Evolutionary conservation across 2,888 invertebrate genomes (phyloP), one percentile per base, ranked within the genome.

Genomic region (Acrobasis repandana): DNA sequence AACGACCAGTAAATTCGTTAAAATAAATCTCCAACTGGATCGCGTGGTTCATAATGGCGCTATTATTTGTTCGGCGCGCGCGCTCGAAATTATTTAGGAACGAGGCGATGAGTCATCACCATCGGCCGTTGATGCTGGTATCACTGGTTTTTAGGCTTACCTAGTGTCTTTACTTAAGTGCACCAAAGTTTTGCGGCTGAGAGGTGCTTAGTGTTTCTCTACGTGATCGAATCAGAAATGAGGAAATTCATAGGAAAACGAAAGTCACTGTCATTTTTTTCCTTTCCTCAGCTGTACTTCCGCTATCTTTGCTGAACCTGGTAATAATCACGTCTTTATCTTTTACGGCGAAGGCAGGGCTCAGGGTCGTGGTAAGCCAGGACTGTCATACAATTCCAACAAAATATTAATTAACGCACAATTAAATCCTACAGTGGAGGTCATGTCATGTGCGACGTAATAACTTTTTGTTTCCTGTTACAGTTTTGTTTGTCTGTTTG

Each of bases 21-120:
- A 36, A 11, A 36, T 54, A 54, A 54, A 54, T 54, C n/a, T 54
- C 36, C 36, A 18, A 51, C 18, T 6, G 52, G 52, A 38, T 36
- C 9, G 15, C 14, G 11, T 11, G 43, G 14, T 18, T 54, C 34
- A 33, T 38, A 38, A 54, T 54, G 18, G 11, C 3, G 14, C 38
- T 54, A 54, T 54, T 54, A 54, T 54, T 54, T 54, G 38, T 54
- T 54, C 52, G 52, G 52, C 36, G 52, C 14, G 36, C 52, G 38
- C 15, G 36, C 52, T 38, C 52, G 36, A 38, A 38, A 54, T 54
- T 54, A 38, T 54, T 11, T 54, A 54, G 38, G 52, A 28, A 28
- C 36, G 52, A 14, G 43, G 43, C 52, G 11, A 16, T 54, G 52
- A 54, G 16, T 54, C 52, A 54, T 52, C 48, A 54, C 36, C 48